Evolutionary conservation across 2,797 vertebrate genomes (phyloP), one percentile per base, ranked within the genome.

Genomic region (Lepilemur septentrionalis): DNA sequence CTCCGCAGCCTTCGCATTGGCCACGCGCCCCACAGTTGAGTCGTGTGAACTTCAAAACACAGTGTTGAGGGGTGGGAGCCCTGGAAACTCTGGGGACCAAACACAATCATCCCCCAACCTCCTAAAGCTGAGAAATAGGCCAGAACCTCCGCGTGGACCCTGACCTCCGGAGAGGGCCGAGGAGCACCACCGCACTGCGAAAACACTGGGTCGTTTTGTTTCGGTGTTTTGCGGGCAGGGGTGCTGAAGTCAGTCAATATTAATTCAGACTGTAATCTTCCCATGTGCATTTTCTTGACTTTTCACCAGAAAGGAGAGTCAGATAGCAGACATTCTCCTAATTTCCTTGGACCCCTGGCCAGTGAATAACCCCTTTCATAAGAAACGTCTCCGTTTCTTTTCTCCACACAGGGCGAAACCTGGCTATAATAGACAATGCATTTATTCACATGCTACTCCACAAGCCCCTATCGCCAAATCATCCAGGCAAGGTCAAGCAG

Each of bases 21-120:
- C 98, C 98, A 96, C 90, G 80, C 97, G 99, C 98, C 98, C 93
- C 93, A 95, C 98, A 97, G 98, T 98, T 88, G 98, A 96, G 98
- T 98, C 98, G 98, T 99, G 99, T 99, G 99, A 99, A 98, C 97
- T 99, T 98, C 99, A 98, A 99, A 98, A 98, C 98, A 98, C 98
- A 98, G 97, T 95, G 98, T 52, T 97, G 97, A 95, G 96, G 94
- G 93, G 70, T 97, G 97, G 95, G 97, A 78, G 32, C 95, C 73
- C 97, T 97, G 57, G 95, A 59, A 93, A 22, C 15, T 61, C 65
- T 6, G 89, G 93, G 94, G 57, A 70, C 30, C 69, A 1, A 46
- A 15, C 78, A 30, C 96, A 85, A 35, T 96, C 30, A 65, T 72
- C 48, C 91, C 32, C 48, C 61, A 83, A 93, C 46, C 95, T 81